Evolutionary conservation across 64 coral and sea anemone genomes (phyloP), one percentile per base, ranked within the genome.

Genomic region (Dendronephthya gigantea): DNA sequence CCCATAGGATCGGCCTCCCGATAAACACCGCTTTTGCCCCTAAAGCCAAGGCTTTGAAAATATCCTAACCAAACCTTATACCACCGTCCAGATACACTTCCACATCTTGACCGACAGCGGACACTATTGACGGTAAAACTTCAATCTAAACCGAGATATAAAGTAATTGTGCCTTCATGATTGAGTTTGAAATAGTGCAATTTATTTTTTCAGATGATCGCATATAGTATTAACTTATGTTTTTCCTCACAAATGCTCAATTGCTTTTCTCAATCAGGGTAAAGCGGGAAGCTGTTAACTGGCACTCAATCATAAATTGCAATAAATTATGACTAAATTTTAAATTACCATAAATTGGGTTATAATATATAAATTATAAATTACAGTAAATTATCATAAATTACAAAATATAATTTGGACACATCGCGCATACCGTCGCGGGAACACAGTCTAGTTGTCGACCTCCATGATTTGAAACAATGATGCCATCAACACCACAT

Each of bases 41-140:
- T 16, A 96, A 79, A 15, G 93, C 90, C 47, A 96, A 85, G 0
- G 93, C 93, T 48, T 96, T 96, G 25, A 96, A 50, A 37, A 96
- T 85, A 92, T 96, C 93, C 83, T 85, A 88, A 62, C 93, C 93
- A 37, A 55, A 34, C 48, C 93, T 81, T 25, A 96, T 38, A 40
- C 93, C 93, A 83, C 93, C 93, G 87, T 96, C 93, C 88, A 96
- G 62, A 51, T 90, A 92, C 10, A 96, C 93, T 33, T 96, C 93
- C 11, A 75, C 55, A 66, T 85, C 82, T 3, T 87, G 90, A 30
- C 92, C 52, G n/a, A 95, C 93, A n/a, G 93, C 90, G 40, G 62
- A 33, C 16, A 95, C 93, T 23, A 95, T 75, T 55, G 92, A 90
- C 84, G 90, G 90, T 38, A 95, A 82, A 39, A 86, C 92, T 86